A percentile compares a stretch with the other conserved stretches of the same genome.
These are phyloP conservation scores for Tetrao urogallus DNA, from an alignment of 2,113 vertebrate species.

Conservation along the genomic window DNA sequence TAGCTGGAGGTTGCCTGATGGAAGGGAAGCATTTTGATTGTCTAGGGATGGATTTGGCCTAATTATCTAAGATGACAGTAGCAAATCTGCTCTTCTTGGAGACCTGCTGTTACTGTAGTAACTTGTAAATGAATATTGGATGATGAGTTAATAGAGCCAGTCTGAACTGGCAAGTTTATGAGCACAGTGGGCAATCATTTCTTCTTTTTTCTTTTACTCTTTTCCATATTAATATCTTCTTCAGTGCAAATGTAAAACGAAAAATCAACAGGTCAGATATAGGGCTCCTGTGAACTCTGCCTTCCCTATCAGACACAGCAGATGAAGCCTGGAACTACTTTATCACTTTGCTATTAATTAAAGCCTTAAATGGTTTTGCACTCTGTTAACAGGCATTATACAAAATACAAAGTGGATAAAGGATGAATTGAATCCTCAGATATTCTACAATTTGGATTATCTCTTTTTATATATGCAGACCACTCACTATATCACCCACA, in stretches of 20 bases:
- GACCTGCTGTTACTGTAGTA: slow-evolving; percentile 67
- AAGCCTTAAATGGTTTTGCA: slow-evolving; percentile 3
- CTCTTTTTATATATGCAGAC: neutral
- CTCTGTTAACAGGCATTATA: slow-evolving; percentile 4
- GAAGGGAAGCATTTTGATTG: slow-evolving; percentile 29
- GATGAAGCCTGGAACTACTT: slow-evolving; percentile 12
- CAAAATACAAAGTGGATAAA: slow-evolving; percentile 30
- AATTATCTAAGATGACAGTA: slow-evolving; percentile 70
- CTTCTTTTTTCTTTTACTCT: neutral
- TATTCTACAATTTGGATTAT: slow-evolving; percentile 10
- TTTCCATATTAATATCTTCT: slow-evolving; percentile 1
- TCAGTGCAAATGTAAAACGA: neutral
- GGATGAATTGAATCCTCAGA: slow-evolving; percentile 5
- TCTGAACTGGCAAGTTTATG: slow-evolving; percentile 32
- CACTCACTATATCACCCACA: neutral
- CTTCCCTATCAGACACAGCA: slow-evolving; percentile 30
- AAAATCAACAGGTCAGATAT: slow-evolving; percentile 32
- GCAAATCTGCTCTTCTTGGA: slow-evolving; percentile 63
- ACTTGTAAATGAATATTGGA: slow-evolving; percentile 68
- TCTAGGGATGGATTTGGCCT: slow-evolving; percentile 45
- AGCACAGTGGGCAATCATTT: slow-evolving; percentile 58
- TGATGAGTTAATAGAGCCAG: slow-evolving; percentile 67
- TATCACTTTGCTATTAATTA: slow-evolving; percentile 43
- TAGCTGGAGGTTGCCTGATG: slow-evolving; percentile 37
- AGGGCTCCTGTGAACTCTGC: neutral